These are phyloP conservation scores for Anagyrus pseudococci DNA, from an alignment of 2,888 invertebrate species.

Conservation along the genomic window DNA sequence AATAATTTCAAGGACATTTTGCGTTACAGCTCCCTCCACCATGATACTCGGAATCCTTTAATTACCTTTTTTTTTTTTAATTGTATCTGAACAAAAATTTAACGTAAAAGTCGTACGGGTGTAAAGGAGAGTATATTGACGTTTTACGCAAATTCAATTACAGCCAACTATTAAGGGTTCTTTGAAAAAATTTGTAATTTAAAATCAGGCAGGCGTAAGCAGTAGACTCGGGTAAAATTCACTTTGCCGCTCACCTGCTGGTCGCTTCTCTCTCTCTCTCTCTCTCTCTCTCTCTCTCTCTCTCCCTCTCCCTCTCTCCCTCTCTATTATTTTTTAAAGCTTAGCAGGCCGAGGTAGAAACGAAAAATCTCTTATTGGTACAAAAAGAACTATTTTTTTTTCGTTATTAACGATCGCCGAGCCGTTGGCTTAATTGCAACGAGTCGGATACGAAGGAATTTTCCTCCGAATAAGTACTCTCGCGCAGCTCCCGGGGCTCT, in stretches of 20 bases:
- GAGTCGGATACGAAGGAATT: slow-evolving; percentile 29
- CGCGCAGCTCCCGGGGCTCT: not conserved
- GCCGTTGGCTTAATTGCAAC: slow-evolving; percentile 33
- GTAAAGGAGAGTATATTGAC: no score
- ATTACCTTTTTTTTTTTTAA: no score
- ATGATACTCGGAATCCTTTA: no score
- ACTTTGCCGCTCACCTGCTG: not conserved
- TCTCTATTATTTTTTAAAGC: slow-evolving; percentile 3
- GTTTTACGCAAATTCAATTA: slow-evolving; percentile 8
- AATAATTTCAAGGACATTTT: no score
- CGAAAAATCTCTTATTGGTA: slow-evolving; percentile 33
- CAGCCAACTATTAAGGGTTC: slow-evolving; percentile 1
- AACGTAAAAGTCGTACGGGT: no score
- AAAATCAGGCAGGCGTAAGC: slow-evolving; percentile 17
- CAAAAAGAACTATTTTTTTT: slow-evolving; percentile 14
- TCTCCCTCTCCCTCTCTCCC: no score
- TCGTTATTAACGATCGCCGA: slow-evolving; percentile 36
- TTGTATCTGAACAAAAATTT: no score
- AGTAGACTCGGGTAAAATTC: slow-evolving; percentile 20
- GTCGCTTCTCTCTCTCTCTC: not conserved
- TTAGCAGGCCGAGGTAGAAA: not conserved
- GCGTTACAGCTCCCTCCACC: no score
- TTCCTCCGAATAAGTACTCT: slow-evolving; percentile 6
- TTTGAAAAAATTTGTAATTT: slow-evolving; percentile 28
- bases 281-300: not conserved